These are phyloP conservation scores for Sarotherodon lohbergeri DNA, from an alignment of 2,113 vertebrate genomes.

Conservation along the genomic window DNA sequence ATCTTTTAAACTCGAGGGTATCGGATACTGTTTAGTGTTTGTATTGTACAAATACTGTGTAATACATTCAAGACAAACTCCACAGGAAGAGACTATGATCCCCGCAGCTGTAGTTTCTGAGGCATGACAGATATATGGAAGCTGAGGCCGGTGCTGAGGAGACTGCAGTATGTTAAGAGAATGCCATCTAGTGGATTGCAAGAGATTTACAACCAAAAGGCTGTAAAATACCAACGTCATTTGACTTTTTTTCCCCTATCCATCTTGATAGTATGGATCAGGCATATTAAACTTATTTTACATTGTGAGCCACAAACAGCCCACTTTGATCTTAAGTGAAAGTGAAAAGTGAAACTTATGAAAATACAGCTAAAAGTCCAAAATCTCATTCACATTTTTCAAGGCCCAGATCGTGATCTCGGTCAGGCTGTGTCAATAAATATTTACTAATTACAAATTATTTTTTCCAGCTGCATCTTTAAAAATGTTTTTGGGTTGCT, in stretches of 20 bases:
- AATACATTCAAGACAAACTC: background rate
- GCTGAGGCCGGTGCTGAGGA: background rate
- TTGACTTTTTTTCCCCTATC: background rate
- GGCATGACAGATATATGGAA: background rate
- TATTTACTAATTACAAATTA: background rate
- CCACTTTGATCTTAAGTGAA: background rate
- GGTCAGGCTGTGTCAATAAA: background rate
- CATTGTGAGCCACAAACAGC: background rate
- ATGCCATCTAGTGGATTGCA: background rate
- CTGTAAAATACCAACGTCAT: background rate
- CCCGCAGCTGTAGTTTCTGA: background rate
- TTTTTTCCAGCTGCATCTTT: background rate
- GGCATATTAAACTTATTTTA: background rate
- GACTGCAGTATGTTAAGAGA: background rate
- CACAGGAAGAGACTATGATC: background rate
- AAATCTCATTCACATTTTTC: background rate
- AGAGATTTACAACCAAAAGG: background rate
- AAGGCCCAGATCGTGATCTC: background rate
- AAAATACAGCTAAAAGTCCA: background rate
- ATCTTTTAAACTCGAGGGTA: background rate
- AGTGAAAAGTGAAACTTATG: background rate
- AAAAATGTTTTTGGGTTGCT: background rate
- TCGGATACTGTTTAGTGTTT: background rate
- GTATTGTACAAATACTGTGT: background rate
- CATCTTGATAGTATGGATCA: background rate